Base-by-base conservation (phyloP, 2,113 vertebrate genomes). In the Scomber japonicus region DNA sequence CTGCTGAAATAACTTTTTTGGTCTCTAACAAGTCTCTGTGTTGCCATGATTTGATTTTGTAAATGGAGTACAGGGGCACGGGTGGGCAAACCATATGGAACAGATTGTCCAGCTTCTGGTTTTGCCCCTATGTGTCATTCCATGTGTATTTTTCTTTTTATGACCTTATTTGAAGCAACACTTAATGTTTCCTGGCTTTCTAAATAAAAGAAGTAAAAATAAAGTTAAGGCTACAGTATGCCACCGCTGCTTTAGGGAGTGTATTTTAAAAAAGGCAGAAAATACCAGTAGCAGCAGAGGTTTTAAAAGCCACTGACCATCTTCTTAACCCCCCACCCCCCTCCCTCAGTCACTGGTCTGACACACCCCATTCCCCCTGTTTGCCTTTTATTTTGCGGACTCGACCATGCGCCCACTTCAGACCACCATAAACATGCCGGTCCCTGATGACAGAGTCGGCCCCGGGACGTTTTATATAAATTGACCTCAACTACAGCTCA, bases 401-500 rank as follows among this genome's bases (percentile, higher is more conserved):
- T 92, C 72, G 71, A 95, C 93, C 91, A 62, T 91, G 85, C 90
- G 81, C 94, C 95, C 93, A 94, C 95, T 95, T 94, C 94, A 96
- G 94, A 95, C 94, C 94, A 94, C 94, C 93, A 87, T 95, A 95
- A 96, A 95, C 94, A 95, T 94, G 92, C 93, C 87, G 91, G 93
- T 49, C 89, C 92, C 80, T 94, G 95, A 96, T 96, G 95, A 96
- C 93, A 95, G 94, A 94, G 90, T 92, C 80, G 73, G 94, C 90
- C 92, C 75, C 57, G 78, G 93, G 94, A 93, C 87, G 84, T 95
- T 94, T 94, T 92, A 94, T 93, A 94, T 92, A 94, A 95, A 93
- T 94, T 95, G 93, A 95, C 95, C 95, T 95, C 94, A 95, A 95
- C 92, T 95, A 92, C 94, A 95, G 93, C 94, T 94, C 94, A 95